These are phyloP conservation scores for Ptyas mucosa DNA, from an alignment of 2,113 vertebrate genomes.

Conservation along the genomic window DNA sequence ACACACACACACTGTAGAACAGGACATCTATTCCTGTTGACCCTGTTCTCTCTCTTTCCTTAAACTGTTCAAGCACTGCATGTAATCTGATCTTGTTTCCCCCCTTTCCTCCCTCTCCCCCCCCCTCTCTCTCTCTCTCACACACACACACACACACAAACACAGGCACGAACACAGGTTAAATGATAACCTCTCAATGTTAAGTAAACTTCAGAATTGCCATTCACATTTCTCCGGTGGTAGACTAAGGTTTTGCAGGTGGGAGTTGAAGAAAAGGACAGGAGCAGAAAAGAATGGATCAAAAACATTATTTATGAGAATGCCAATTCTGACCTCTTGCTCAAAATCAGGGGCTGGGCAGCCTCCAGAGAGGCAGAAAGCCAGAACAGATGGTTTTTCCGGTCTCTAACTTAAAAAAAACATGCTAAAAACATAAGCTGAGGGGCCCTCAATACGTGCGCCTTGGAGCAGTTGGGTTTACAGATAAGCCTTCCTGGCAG, in stretches of 20 bases:
- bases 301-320: neutral
- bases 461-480: neutral
- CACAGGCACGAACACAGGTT: neutral
- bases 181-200: neutral
- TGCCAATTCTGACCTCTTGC: slow-evolving; percentile 7
- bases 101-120: rapidly evolving
- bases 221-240: neutral
- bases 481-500: slow-evolving; percentile 14
- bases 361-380: neutral
- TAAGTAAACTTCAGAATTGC: neutral
- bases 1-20: neutral
- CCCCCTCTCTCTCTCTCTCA: neutral
- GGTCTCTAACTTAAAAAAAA: neutral
- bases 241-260: neutral
- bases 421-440: neutral
- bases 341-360: neutral
- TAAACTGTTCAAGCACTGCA: too few relatives aligned
- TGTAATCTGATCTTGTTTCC: neutral
- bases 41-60: neutral
- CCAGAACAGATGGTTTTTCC: neutral
- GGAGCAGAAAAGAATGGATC: neutral
- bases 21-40: neutral
- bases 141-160: neutral
- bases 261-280: neutral
- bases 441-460: neutral